Base-by-base conservation (phyloP, 2,113 vertebrate species). In the Ochotona princeps region DNA sequence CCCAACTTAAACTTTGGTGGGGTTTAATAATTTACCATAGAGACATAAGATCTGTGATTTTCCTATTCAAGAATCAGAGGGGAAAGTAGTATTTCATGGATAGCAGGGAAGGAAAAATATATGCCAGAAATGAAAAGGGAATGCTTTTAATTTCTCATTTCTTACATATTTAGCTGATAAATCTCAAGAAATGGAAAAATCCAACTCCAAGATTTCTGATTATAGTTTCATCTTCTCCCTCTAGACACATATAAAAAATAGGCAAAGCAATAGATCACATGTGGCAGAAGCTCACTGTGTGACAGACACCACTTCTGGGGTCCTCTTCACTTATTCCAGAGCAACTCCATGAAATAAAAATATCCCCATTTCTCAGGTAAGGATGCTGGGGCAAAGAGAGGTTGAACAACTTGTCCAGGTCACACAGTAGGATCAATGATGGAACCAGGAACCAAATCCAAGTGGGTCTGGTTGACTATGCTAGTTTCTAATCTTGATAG, bases 181-280 rank as follows among this genome's bases (percentile, higher is more conserved):
- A 87, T 49, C 74, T 92, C 63, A 60, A 20, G 12, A 88, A 76
- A 84, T 74, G 54, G 49, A 66, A 88, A 93, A 90, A 89, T 51
- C 54, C 66, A 83, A 75, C 17, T 17, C 26, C 17, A 75, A 79
- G 35, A 76, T 91, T 94, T 86, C 30, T 28, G 11, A 92, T 87
- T 61, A 80, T 75, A 65, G 90, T 38, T 89, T 88, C 30, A 26
- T 84, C 63, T 49, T 85, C 38, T 13, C 15, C 86, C 21, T 51
- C 23, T 54, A 91, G 15, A 74, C 18, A 83, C 3, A 35, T 1
- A 20, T 63, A 91, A 38, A 23, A 73, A 89, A 85, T 83, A 79
- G 49, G 23, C 72, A 92, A 76, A 79, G 15, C 30, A 32, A 54
- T 15, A 91, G 38, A 15, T 87, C 57, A 67, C 13, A 57, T 12